Percentiles rank a stretch among this genome's conserved stretches.
phyloP scores from a whole-genome alignment of 2,113 vertebrate species.

The Petaurus breviceps region DNA sequence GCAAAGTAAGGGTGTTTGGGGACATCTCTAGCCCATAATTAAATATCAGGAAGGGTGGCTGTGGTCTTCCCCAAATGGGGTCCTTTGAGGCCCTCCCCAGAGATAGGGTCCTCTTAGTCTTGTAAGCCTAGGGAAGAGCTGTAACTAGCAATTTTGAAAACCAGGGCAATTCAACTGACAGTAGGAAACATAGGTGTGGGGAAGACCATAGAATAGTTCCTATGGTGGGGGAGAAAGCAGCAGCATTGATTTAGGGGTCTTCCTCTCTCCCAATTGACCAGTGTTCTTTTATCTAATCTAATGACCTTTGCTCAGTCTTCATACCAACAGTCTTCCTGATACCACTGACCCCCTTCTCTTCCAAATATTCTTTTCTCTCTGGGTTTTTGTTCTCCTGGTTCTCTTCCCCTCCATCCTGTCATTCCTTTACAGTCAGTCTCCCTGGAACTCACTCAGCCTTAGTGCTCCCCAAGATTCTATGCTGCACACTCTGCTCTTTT shows the following conservation, averaged over 20 bases:
- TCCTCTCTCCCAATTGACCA: background rate
- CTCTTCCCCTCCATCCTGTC: background rate
- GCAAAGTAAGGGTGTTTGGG: background rate
- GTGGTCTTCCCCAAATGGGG: background rate
- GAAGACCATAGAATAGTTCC: background rate
- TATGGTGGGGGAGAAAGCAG: background rate
- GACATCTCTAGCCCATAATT: background rate
- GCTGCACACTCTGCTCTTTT: background rate
- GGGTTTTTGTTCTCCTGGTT: background rate
- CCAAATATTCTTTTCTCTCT: background rate
- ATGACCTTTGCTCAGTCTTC: background rate
- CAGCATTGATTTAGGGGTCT: background rate
- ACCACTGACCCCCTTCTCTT: background rate
- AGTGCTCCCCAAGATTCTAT: background rate
- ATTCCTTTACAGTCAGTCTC: background rate
- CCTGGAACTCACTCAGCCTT: background rate
- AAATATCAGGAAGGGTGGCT: background rate
- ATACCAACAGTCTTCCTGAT: background rate
- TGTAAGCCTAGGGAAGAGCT: background rate
- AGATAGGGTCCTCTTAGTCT: background rate
- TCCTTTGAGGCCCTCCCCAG: background rate
- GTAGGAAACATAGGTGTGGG: background rate
- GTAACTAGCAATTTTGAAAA: background rate
- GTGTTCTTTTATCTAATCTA: background rate
- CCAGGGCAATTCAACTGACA: background rate